These are phyloP conservation scores for Pharmacophagus antenor DNA, from an alignment of 2,888 invertebrate genomes.

Conservation along the genomic window DNA sequence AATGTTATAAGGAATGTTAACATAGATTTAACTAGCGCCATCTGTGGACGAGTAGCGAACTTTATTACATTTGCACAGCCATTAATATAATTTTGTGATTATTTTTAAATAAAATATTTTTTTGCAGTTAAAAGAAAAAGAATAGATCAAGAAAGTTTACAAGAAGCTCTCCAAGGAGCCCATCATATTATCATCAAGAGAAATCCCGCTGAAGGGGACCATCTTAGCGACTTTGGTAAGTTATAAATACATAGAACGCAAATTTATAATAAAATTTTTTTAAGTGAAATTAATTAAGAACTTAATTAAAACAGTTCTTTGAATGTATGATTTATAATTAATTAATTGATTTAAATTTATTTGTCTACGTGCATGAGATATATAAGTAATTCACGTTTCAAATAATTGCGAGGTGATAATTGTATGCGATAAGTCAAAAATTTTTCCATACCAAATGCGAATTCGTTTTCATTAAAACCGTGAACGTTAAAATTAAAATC, in stretches of 20 bases:
- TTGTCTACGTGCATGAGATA: no score
- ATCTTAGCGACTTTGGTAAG: conserved; percentile 91
- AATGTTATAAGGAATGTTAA: not conserved
- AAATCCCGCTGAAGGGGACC: conserved; percentile 78
- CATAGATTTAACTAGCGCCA: conserved; percentile 5
- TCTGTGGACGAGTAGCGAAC: not conserved
- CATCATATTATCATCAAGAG: conserved; percentile 90
- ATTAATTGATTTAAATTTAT: no score
- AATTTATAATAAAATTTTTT: no score
- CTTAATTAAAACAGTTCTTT: no score
- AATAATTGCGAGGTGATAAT: no score
- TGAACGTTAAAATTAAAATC: not conserved
- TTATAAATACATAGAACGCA: conserved; percentile 8
- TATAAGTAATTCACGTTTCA: no score
- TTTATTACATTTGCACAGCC: not conserved
- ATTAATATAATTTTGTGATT: not conserved
- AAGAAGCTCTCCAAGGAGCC: conserved; percentile 71
- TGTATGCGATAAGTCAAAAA: no score
- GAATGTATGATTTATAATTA: no score
- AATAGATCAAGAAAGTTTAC: conserved; percentile 59
- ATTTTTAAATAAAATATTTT: conserved; percentile 33
- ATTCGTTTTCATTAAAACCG: not conserved
- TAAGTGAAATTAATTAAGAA: no score
- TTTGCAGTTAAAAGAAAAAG: conserved; percentile 69
- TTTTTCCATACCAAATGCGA: not conserved